phyloP scores from a whole-genome alignment of 37 sponge, comb jelly and placozoan genomes.

The Hexactinellida sp. region DNA sequence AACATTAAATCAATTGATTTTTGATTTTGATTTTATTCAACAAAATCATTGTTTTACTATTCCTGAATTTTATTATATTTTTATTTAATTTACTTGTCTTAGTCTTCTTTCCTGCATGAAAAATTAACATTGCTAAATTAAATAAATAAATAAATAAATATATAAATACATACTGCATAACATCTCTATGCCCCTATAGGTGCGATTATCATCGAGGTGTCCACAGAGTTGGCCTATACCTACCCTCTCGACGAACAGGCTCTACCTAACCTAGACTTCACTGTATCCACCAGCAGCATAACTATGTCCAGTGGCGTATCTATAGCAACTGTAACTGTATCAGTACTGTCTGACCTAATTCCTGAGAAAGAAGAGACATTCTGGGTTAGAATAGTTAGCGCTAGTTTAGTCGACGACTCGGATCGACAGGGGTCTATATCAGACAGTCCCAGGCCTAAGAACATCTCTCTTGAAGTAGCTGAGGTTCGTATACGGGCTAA shows the following conservation, averaged over 20 bases:
- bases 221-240: background rate
- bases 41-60: no score
- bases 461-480: background rate
- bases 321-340: conserved; percentile 16
- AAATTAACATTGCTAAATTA: no score
- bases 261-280: background rate
- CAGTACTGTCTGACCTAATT: conserved; percentile 30
- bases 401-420: conserved; percentile 31
- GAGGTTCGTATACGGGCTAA: conserved; percentile 38
- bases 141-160: no score
- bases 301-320: background rate
- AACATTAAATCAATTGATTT: no score
- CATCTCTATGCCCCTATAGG: no score
- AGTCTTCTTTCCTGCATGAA: no score
- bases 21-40: no score
- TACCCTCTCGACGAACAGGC: conserved; percentile 7
- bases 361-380: conserved; percentile 52
- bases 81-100: no score
- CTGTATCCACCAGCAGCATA: background rate
- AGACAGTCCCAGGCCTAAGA: conserved; percentile 30
- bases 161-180: no score
- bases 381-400: conserved; percentile 44
- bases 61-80: no score
- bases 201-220: background rate
- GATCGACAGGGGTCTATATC: conserved; percentile 26